Conservation (phyloP, 2,888 invertebrate species). For the Biston betularia region DNA sequence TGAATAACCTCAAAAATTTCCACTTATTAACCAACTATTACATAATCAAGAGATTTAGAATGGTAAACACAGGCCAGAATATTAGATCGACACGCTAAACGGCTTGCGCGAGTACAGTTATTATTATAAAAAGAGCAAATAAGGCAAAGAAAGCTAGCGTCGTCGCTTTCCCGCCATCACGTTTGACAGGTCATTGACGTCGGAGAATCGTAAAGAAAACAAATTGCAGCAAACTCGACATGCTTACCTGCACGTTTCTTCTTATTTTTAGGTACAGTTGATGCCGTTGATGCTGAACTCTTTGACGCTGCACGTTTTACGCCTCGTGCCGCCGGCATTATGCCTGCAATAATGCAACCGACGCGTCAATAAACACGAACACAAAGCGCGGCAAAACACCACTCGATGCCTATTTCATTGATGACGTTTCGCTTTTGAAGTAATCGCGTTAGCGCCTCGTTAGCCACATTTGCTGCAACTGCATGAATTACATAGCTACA, state of each 20-base stretch:
- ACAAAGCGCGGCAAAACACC: slow-evolving; percentile 73
- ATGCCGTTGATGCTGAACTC: slow-evolving; percentile 66
- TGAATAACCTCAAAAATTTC: slow-evolving; percentile 53
- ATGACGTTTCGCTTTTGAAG: slow-evolving; percentile 75
- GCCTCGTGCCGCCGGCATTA: slow-evolving; percentile 84
- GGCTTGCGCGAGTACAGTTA: slow-evolving; percentile 45
- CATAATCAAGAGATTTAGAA: slow-evolving; percentile 39
- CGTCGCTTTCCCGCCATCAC: slow-evolving; percentile 79
- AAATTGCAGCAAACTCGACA: slow-evolving; percentile 65
- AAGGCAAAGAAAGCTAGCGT: slow-evolving; percentile 44
- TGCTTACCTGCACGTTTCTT: slow-evolving; percentile 82
- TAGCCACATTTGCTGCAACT: slow-evolving; percentile 67
- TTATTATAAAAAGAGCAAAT: slow-evolving; percentile 49
- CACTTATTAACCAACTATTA: slow-evolving; percentile 33
- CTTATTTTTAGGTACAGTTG: slow-evolving; percentile 78
- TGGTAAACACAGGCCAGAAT: slow-evolving; percentile 36
- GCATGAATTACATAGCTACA: slow-evolving; percentile 75
- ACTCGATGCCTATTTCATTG: slow-evolving; percentile 54
- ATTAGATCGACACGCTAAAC: slow-evolving; percentile 24
- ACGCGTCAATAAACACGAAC: slow-evolving; percentile 76
- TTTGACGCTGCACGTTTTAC: slow-evolving; percentile 82
- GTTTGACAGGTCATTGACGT: slow-evolving; percentile 85
- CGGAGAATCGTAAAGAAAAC: slow-evolving; percentile 80
- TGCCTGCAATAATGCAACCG: slow-evolving; percentile 81
- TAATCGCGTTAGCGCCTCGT: slow-evolving; percentile 74